Evolutionary conservation across 2,888 invertebrate genomes (phyloP).

Genomic region (Agelastica alni): DNA sequence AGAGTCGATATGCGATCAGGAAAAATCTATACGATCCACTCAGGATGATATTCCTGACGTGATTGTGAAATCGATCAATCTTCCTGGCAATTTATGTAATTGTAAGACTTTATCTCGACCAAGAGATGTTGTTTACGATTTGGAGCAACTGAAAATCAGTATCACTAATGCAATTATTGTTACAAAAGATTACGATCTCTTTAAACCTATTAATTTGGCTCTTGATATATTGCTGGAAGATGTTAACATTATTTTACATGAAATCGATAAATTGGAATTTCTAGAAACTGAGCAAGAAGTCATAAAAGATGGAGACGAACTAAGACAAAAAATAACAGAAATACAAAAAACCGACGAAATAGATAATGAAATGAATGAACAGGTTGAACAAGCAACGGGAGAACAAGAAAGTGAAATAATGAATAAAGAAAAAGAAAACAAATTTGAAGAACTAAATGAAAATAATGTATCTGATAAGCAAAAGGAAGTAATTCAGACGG

Average conservation of each 20-base stretch:
- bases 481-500: conserved; percentile 17
- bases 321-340: background rate
- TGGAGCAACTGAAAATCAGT: conserved; percentile 17
- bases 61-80: background rate
- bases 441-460: too few species aligned
- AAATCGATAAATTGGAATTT: conserved; percentile 19
- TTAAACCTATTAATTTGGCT: conserved; percentile 17
- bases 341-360: conserved; percentile 13
- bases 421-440: conserved; percentile 12
- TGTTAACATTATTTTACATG: conserved; percentile 6
- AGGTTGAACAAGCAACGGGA: conserved; percentile 15
- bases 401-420: conserved; percentile 13
- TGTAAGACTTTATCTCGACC: background rate
- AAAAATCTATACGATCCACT: conserved; percentile 17
- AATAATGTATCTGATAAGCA: too few species aligned
- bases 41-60: conserved; percentile 11
- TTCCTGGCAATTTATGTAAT: conserved; percentile 10
- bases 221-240: conserved; percentile 18
- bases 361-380: conserved; percentile 17
- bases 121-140: conserved; percentile 1
- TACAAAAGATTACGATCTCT: conserved; percentile 7
- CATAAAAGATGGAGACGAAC: background rate
- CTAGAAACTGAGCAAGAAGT: conserved; percentile 21
- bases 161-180: conserved; percentile 11
- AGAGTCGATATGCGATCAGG: conserved; percentile 25